Conservation (phyloP, 2,888 invertebrate genomes). For the Microctonus brassicae region DNA sequence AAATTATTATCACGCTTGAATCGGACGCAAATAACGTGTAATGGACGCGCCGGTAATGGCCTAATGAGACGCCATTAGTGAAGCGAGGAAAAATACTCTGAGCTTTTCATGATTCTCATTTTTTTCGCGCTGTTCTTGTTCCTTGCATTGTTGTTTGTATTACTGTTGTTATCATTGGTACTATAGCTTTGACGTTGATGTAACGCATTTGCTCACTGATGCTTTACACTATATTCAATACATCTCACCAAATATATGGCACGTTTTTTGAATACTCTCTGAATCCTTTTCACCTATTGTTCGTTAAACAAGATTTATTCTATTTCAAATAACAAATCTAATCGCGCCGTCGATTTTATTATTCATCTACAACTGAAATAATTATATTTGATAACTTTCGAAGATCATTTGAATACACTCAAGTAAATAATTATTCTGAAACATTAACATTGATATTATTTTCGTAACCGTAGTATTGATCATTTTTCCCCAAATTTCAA, state of each 20-base stretch:
- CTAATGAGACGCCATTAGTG: constrained; percentile 41
- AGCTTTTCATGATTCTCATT: constrained; percentile 19
- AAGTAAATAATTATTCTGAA: too few species aligned
- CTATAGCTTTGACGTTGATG: too few species aligned
- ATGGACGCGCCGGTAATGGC: constrained; percentile 39
- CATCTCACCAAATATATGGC: not conserved
- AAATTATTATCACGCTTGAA: constrained; percentile 43
- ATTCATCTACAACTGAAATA: too few species aligned
- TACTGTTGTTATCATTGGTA: not conserved
- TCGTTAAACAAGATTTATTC: not conserved
- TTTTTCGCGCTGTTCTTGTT: not conserved
- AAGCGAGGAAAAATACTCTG: constrained; percentile 3
- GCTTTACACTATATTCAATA: not conserved
- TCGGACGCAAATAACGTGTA: constrained; percentile 38
- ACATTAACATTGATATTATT: too few species aligned
- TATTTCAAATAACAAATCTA: too few species aligned
- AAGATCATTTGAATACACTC: too few species aligned
- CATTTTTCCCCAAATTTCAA: too few species aligned
- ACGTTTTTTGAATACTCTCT: not conserved
- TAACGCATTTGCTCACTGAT: not conserved
- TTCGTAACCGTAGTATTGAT: too few species aligned
- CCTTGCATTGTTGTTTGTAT: too few species aligned
- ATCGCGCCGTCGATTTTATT: too few species aligned
- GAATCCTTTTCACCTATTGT: not conserved
- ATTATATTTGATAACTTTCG: too few species aligned